Base-by-base conservation (phyloP, 2,888 invertebrate species). In the Acanthosepion pharaonis region DNA sequence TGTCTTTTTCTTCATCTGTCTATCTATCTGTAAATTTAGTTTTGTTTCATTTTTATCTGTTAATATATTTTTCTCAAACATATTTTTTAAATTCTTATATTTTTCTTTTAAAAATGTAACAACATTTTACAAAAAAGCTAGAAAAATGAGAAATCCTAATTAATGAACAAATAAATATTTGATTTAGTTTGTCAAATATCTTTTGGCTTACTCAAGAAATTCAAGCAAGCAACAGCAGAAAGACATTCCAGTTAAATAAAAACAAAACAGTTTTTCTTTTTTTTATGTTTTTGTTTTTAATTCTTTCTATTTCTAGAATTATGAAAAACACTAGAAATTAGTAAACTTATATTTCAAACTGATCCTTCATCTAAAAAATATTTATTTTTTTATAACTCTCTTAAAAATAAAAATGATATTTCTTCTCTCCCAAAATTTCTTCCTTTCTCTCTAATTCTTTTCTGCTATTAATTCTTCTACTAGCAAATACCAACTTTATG, bases 1-100 rank as follows among this genome's bases (percentile, higher is more conserved):
- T 78, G 78, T 78, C 78, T n/a, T 78, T 78, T 78, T 78, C 78
- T 78, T 78, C 78, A 78, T 78, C 78, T 78, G 78, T 78, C 78
- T 78, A 78, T 78, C 78, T 78, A n/a, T 78, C n/a, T 78, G 23
- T 15, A 78, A 42, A 42, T 42, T 42, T 42, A 42, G 28, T 25
- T 78, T n/a, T 78, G 28, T 78, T n/a, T n/a, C 15, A 33, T 78
- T 78, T 78, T 59, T 23, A 59, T 59, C 59, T 59, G 59, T 59
- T 59, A 23, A 20, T 59, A 59, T 23, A n/a, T 33, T 33, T 78
- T 78, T 78, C n/a, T 78, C 15, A 78, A 78, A 78, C 6, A n/a
- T 78, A 78, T 78, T 33, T 15, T 11, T 3, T 11, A 78, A 55
- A 23, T 59, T 59, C 23, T 20, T 11, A 11, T 51, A 11, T 51